Percentiles rank a stretch among this genome's conserved stretches.
Conservation (phyloP, 2,797 vertebrate genomes). For the Sebastes hopkinsi region DNA sequence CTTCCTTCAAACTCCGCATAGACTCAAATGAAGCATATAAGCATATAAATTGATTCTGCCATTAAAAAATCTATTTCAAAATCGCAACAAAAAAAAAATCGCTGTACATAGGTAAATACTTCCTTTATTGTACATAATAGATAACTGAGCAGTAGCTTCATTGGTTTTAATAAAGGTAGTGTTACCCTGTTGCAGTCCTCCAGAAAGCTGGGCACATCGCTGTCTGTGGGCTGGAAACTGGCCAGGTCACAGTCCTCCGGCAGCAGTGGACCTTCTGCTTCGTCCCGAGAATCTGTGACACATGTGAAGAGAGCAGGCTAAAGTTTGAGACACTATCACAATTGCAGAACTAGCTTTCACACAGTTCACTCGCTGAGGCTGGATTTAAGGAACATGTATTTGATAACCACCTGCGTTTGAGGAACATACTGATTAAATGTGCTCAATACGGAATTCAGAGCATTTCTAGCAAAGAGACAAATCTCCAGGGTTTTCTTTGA, state of each 20-base stretch:
- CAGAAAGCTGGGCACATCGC: slow-evolving; percentile 96
- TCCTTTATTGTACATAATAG: too few relatives aligned
- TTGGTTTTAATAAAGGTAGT: not conserved
- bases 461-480: too few relatives aligned
- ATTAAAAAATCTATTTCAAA: too few relatives aligned
- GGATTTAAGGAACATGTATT: not conserved
- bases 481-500: too few relatives aligned
- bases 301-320: not conserved
- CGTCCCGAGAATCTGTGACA: slow-evolving; percentile 82
- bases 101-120: too few relatives aligned
- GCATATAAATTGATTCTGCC: too few relatives aligned
- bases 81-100: too few relatives aligned
- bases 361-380: not conserved
- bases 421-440: not conserved
- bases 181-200: slow-evolving; percentile 96
- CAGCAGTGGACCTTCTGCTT: slow-evolving; percentile 92
- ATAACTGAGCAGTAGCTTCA: not conserved
- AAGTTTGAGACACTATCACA: not conserved
- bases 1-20: too few relatives aligned
- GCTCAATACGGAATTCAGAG: not conserved
- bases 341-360: not conserved
- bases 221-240: slow-evolving; percentile 98
- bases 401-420: not conserved
- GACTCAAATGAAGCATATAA: too few relatives aligned
- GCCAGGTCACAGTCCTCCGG: slow-evolving; percentile 94